Evolutionary conservation across 1,140 invertebrate species (phyloP).

Genomic region (Phenacoccus solenopsis): DNA sequence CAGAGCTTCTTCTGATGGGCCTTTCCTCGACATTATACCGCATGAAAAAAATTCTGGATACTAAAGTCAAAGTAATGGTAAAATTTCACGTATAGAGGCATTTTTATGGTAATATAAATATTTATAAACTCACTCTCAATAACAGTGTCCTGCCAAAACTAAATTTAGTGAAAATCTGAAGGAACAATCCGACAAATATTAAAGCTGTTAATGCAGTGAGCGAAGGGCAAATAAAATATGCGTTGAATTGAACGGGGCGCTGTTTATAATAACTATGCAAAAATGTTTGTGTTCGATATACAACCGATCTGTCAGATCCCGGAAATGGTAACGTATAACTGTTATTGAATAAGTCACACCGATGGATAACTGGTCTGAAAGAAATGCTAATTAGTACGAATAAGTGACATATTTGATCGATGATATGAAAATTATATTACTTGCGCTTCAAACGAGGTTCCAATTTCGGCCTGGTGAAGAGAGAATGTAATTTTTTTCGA

Average conservation of each 20-base stretch:
- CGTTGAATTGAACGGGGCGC: conserved; percentile 49
- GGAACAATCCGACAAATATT: conserved; percentile 23
- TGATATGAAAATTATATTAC: background rate
- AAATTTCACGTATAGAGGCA: no score
- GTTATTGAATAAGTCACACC: conserved; percentile 25
- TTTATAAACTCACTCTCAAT: conserved; percentile 33
- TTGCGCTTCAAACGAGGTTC: background rate
- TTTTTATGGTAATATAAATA: no score
- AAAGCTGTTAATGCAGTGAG: conserved; percentile 53
- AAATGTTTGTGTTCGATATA: conserved; percentile 41
- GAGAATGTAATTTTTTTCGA: conserved; percentile 48
- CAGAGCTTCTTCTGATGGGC: conserved; percentile 49
- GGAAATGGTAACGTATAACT: conserved; percentile 66
- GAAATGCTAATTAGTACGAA: no score
- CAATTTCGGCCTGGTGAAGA: background rate
- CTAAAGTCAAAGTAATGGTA: conserved; percentile 32
- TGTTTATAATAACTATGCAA: conserved; percentile 52
- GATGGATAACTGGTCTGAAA: conserved; percentile 8
- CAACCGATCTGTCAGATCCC: conserved; percentile 66
- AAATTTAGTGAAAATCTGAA: background rate
- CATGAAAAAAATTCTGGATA: conserved; percentile 59
- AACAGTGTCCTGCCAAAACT: conserved; percentile 38
- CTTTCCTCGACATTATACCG: conserved; percentile 52
- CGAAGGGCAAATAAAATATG: conserved; percentile 43
- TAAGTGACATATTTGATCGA: no score